Conservation (phyloP, 2,113 vertebrate genomes). For the Drymodes brunneopygia region DNA sequence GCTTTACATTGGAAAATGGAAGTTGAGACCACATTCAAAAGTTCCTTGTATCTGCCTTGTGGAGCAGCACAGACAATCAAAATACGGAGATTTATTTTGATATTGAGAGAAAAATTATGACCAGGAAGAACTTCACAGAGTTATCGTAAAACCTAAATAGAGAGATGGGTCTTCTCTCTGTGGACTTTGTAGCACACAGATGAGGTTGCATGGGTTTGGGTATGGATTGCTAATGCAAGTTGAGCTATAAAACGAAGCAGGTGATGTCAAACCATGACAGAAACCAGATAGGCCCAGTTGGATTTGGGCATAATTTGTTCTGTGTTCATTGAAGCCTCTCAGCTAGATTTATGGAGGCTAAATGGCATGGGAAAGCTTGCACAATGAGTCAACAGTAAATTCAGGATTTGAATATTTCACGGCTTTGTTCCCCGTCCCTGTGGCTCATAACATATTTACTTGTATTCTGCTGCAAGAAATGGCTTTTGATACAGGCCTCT, state of each 20-base stretch:
- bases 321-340: conserved; percentile 38
- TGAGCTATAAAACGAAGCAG: conserved; percentile 51
- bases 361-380: conserved; percentile 52
- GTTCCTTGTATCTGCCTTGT: background rate
- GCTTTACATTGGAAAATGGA: background rate
- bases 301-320: conserved; percentile 51
- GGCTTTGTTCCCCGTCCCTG: background rate
- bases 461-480: background rate
- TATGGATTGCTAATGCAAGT: conserved; percentile 14
- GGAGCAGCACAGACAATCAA: background rate
- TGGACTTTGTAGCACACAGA: background rate
- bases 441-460: background rate
- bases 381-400: conserved; percentile 34
- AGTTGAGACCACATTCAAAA: background rate
- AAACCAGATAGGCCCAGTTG: conserved; percentile 61
- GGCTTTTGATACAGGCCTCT: background rate
- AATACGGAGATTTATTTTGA: background rate
- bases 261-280: conserved; percentile 65
- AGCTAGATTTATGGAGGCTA: conserved; percentile 56
- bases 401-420: conserved; percentile 54
- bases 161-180: background rate
- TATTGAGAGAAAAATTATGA: background rate
- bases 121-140: background rate
- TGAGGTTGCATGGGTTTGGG: conserved; percentile 3
- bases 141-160: background rate